Percentiles rank a stretch among this genome's conserved stretches.
These are phyloP conservation scores for Cyprinus carpio DNA, from an alignment of 2,113 vertebrate species.

Conservation along the genomic window DNA sequence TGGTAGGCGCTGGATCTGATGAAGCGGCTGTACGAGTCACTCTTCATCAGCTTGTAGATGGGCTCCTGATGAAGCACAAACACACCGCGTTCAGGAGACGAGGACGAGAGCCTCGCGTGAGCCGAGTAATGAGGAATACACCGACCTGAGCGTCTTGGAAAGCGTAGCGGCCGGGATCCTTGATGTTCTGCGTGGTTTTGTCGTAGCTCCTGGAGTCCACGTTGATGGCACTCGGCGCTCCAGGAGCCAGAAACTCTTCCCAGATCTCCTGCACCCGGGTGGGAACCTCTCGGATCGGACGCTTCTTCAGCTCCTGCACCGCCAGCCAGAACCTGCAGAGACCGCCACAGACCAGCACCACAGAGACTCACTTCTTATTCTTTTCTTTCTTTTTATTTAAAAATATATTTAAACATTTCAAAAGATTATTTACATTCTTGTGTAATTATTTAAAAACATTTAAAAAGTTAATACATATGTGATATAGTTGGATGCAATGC, in stretches of 20 bases:
- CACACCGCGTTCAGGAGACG: neutral
- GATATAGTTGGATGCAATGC: no score
- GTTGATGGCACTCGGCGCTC: constrained; percentile 79
- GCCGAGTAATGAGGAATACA: no score
- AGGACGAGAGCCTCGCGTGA: no score
- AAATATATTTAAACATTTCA: no score
- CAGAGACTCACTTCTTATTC: no score
- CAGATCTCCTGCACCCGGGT: constrained; percentile 91
- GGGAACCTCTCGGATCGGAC: no score
- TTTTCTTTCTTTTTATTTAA: no score
- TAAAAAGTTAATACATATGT: no score
- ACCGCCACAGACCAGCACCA: constrained; percentile 80
- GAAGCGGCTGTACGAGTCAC: constrained; percentile 81
- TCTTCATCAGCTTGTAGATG: constrained; percentile 99
- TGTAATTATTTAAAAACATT: no score
- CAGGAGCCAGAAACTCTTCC: constrained; percentile 89
- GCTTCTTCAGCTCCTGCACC: no score
- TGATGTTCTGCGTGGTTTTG: constrained; percentile 95
- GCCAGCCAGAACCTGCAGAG: neutral
- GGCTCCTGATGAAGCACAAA: constrained; percentile 82
- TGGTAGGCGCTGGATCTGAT: constrained; percentile 90
- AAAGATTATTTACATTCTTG: no score
- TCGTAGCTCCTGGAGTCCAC: constrained; percentile 96
- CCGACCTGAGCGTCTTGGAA: constrained; percentile 93
- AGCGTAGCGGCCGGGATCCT: constrained; percentile 91